Evolutionary conservation across 2,797 vertebrate genomes (phyloP).

Genomic region (Falco novaeseelandiae): DNA sequence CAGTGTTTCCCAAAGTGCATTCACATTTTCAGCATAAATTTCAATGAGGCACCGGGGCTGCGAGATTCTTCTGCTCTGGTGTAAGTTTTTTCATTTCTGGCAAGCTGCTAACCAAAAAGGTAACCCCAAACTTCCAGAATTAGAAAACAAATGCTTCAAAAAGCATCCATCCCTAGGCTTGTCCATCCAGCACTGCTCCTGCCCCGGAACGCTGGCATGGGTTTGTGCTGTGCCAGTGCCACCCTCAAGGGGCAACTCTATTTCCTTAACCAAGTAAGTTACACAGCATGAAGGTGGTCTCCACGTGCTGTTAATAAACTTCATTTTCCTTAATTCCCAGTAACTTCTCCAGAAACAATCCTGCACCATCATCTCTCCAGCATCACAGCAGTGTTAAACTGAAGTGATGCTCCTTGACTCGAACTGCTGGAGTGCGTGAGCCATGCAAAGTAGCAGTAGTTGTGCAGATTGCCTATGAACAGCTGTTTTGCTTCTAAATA

Average conservation of each 20-base stretch:
- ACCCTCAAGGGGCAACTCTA: not conserved
- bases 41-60: not conserved
- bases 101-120: not conserved
- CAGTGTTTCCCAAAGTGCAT: not conserved
- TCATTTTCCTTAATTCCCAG: not conserved
- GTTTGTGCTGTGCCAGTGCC: not conserved
- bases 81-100: too few relatives aligned
- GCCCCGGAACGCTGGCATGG: too few relatives aligned
- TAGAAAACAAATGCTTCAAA: not conserved
- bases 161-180: not conserved
- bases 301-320: accelerated
- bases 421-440: accelerated
- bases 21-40: not conserved
- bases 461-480: not conserved
- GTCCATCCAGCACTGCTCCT: not conserved
- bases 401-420: accelerated
- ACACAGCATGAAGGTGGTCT: not conserved
- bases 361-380: not conserved
- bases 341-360: not conserved
- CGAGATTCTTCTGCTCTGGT: not conserved
- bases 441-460: not conserved
- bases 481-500: not conserved
- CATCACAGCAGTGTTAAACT: accelerated
- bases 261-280: not conserved
- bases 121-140: not conserved